Evolutionary conservation across 2,888 invertebrate genomes (phyloP), one percentile per base, ranked within the genome.

Genomic region (Hydraecia micacea): DNA sequence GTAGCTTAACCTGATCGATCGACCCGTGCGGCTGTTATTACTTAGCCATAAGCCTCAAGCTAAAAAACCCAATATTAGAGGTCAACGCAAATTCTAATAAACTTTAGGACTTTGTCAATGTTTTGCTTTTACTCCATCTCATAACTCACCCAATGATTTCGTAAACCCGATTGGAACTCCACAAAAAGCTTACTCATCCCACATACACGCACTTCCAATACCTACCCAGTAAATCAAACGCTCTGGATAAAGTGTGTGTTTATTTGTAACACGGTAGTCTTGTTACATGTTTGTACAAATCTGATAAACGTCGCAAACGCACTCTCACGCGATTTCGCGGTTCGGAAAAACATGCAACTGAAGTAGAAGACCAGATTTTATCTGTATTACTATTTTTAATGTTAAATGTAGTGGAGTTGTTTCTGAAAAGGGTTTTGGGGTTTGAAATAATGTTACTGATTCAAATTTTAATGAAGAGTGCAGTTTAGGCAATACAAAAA

Each of bases 251-350:
- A 82, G 87, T 87, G 90, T 91, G 85, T 90, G 91, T 93, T 92
- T 94, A 93, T 93, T 94, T 94, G 91, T 91, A 87, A 79, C 84
- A 83, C 85, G 89, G 93, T 93, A 94, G 93, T 90, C 92, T 91
- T 92, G 94, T 92, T 91, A 90, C 92, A 88, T 91, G 94, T 92
- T 89, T 83, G 89, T 88, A 93, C 93, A 91, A 93, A 94, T 94
- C 94, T 91, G 94, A 94, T 94, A 94, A 91, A 90, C 86, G 83
- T 84, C 78, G 87, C 80, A 79, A 82, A 88, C 83, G 87, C 85
- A 88, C 87, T 84, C 91, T 91, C 94, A 94, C 94, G 94, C 94
- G 91, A 94, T 92, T 90, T 87, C 89, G 81, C 85, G 87, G 86
- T 90, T 88, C 87, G 84, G 89, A 88, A 84, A 87, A 84, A 90